Evolutionary conservation across 2,888 invertebrate species (phyloP).

Genomic region (Amphimallon solstitiale): DNA sequence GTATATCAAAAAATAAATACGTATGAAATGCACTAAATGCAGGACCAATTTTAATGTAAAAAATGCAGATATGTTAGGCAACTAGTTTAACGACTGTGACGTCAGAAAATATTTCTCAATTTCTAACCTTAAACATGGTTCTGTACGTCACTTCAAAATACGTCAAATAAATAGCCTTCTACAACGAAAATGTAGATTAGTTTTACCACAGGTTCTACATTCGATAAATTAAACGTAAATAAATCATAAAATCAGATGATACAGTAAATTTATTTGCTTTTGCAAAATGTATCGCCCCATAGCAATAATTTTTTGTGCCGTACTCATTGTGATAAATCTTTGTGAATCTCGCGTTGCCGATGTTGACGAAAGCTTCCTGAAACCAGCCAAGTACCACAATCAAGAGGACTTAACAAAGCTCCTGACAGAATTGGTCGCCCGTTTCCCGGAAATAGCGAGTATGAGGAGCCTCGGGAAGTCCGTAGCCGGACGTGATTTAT

Average conservation of each 20-base stretch:
- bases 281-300: slow-evolving; percentile 20
- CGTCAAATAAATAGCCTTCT: neutral
- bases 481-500: slow-evolving; percentile 80
- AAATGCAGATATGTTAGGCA: too few relatives aligned
- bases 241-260: neutral
- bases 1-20: too few relatives aligned
- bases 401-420: slow-evolving; percentile 77
- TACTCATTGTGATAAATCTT: slow-evolving; percentile 12
- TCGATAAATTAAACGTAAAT: neutral
- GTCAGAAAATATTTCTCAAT: neutral
- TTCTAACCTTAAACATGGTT: slow-evolving; percentile 9
- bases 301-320: slow-evolving; percentile 12
- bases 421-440: slow-evolving; percentile 70
- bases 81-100: neutral
- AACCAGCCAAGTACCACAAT: slow-evolving; percentile 72
- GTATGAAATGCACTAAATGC: too few relatives aligned
- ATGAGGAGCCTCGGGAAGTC: slow-evolving; percentile 86
- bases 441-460: slow-evolving; percentile 76
- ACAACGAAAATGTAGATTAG: slow-evolving; percentile 19
- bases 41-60: too few relatives aligned
- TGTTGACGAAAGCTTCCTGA: slow-evolving; percentile 68
- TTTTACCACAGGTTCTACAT: neutral
- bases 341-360: slow-evolving; percentile 16
- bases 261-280: neutral
- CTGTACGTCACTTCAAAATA: slow-evolving; percentile 7